A percentile compares a stretch with the other conserved stretches of the same genome.
Evolutionary conservation across 2,888 invertebrate genomes (phyloP).

Genomic region (Clivina fossor): DNA sequence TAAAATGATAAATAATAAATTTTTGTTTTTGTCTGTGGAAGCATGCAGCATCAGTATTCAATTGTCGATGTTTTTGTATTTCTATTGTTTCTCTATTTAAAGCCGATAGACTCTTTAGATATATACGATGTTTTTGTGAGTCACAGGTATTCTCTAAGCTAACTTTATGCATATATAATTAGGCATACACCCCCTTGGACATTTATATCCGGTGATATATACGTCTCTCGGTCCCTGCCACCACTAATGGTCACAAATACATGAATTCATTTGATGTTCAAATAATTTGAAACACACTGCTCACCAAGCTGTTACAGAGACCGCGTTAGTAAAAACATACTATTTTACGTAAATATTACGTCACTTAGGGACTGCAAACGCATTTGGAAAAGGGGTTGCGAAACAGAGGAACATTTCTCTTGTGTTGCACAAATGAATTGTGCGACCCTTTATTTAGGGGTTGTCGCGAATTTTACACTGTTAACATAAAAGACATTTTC

Average conservation of each 20-base stretch:
- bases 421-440: constrained; percentile 19
- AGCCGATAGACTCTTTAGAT: not conserved
- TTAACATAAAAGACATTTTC: constrained; percentile 6
- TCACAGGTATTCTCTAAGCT: constrained; percentile 28
- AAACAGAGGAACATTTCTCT: constrained; percentile 17
- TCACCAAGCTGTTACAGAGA: constrained; percentile 18
- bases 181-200: constrained; percentile 24
- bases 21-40: too few relatives aligned
- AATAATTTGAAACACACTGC: constrained; percentile 26
- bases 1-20: too few relatives aligned
- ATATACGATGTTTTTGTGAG: constrained; percentile 23
- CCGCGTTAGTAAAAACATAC: constrained; percentile 13
- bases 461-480: not conserved
- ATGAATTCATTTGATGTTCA: constrained; percentile 22
- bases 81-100: constrained; percentile 26
- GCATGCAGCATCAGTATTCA: constrained; percentile 11
- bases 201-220: too few relatives aligned
- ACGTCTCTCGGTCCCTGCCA: not conserved
- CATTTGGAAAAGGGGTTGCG: constrained; percentile 20
- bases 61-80: constrained; percentile 6
- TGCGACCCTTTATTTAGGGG: constrained; percentile 5
- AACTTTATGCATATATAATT: constrained; percentile 31
- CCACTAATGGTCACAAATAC: not conserved
- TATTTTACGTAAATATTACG: constrained; percentile 23
- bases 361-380: constrained; percentile 11